These are phyloP conservation scores for Solea solea DNA, from an alignment of 2,113 vertebrate genomes.

Conservation along the genomic window DNA sequence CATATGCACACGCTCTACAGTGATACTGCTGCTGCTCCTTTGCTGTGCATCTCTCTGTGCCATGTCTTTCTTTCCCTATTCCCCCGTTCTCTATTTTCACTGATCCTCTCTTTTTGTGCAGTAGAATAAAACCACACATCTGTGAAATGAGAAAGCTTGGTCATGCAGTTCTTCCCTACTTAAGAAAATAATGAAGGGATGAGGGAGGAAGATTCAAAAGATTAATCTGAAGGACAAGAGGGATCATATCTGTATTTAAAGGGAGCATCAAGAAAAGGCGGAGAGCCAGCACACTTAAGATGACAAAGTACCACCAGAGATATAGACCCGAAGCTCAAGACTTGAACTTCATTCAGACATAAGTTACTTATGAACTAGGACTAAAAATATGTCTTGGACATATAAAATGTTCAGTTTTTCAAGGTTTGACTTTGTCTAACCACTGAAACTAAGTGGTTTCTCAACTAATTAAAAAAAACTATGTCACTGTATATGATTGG, in stretches of 20 bases:
- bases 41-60: conserved; percentile 21
- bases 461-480: too few relatives aligned
- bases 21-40: conserved; percentile 44
- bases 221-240: conserved; percentile 58
- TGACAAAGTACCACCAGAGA: neutral
- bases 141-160: conserved; percentile 80
- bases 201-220: conserved; percentile 49
- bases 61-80: conserved; percentile 50
- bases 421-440: too few relatives aligned
- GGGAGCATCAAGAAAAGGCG: conserved; percentile 4
- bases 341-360: neutral
- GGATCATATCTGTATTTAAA: conserved; percentile 37
- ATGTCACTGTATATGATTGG: too few relatives aligned
- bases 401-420: too few relatives aligned
- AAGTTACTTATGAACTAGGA: neutral
- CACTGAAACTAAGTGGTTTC: too few relatives aligned
- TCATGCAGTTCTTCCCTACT: conserved; percentile 69
- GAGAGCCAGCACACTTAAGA: conserved; percentile 26
- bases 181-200: conserved; percentile 65
- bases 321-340: neutral
- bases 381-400: too few relatives aligned
- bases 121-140: conserved; percentile 72
- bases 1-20: conserved; percentile 22
- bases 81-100: neutral
- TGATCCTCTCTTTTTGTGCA: conserved; percentile 32